Conservation (phyloP, 2,888 invertebrate species). For the Argyresthia albistria region DNA sequence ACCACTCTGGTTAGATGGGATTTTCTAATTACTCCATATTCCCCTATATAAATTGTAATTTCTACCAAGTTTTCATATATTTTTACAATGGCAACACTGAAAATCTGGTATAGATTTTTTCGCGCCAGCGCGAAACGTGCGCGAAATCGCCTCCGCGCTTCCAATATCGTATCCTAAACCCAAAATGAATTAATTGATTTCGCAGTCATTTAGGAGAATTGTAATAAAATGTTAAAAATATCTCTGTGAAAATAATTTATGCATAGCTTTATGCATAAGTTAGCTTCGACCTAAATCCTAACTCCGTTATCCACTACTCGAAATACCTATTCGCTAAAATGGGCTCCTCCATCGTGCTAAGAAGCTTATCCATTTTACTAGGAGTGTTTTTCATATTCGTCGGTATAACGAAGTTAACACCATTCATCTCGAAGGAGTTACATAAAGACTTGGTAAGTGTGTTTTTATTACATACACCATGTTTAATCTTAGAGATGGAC, state of each 20-base stretch:
- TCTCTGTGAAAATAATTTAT: neutral
- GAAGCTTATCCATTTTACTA: slow-evolving; percentile 90
- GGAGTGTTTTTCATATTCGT: slow-evolving; percentile 97
- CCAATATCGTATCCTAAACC: neutral
- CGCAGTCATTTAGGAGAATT: neutral
- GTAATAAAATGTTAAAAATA: neutral
- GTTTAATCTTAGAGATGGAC: slow-evolving; percentile 10
- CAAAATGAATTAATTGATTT: neutral
- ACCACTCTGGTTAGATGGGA: no score
- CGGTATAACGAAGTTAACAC: slow-evolving; percentile 92
- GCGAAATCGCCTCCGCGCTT: neutral
- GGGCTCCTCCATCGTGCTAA: slow-evolving; percentile 85
- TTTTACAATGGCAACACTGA: slow-evolving; percentile 16
- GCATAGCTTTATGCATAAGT: neutral
- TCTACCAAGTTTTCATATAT: neutral
- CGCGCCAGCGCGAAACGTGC: slow-evolving; percentile 63
- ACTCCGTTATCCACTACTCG: slow-evolving; percentile 14
- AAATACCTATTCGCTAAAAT: slow-evolving; percentile 26
- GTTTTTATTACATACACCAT: neutral
- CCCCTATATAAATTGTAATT: no score
- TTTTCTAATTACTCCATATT: no score
- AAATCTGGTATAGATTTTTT: slow-evolving; percentile 52
- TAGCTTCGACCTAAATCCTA: slow-evolving; percentile 16
- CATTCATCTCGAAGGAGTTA: slow-evolving; percentile 92
- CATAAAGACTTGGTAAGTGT: slow-evolving; percentile 94